A percentile compares a stretch with the other conserved stretches of the same genome.
These are phyloP conservation scores for Sebastes diploproa DNA, from an alignment of 2,797 vertebrate species.

Conservation along the genomic window DNA sequence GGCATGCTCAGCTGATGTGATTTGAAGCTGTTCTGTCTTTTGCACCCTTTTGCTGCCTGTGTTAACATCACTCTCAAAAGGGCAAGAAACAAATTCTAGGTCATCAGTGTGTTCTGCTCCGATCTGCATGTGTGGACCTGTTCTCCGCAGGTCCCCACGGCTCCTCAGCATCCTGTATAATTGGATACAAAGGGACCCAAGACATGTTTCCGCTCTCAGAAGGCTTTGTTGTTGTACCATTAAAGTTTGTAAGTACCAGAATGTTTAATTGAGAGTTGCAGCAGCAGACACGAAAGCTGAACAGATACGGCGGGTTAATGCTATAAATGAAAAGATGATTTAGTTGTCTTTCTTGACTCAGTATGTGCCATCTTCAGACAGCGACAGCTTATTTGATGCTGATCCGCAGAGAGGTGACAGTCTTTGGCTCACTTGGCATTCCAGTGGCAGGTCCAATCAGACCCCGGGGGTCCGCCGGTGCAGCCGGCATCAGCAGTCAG, in stretches of 20 bases:
- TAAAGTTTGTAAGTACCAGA: slow-evolving; percentile 9
- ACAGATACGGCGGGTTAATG: background rate
- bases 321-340: slow-evolving; percentile 6
- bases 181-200: slow-evolving; percentile 61
- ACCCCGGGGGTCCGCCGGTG: slow-evolving; percentile 32
- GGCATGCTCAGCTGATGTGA: slow-evolving; percentile 8
- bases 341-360: background rate
- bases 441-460: slow-evolving; percentile 54
- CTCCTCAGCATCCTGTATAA: slow-evolving; percentile 47
- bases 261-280: slow-evolving; percentile 20
- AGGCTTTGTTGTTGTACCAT: slow-evolving; percentile 40
- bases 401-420: slow-evolving; percentile 27
- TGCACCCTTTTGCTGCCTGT: background rate
- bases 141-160: slow-evolving; percentile 41
- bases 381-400: slow-evolving; percentile 19
- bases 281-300: background rate
- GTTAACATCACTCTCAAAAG: slow-evolving; percentile 5
- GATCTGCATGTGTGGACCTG: slow-evolving; percentile 57
- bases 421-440: slow-evolving; percentile 56
- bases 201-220: slow-evolving; percentile 39
- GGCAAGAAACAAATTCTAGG: slow-evolving; percentile 14
- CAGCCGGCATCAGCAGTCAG: slow-evolving; percentile 49
- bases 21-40: background rate
- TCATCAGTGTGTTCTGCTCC: slow-evolving; percentile 33
- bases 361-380: background rate